Conservation (phyloP, 2,797 vertebrate genomes). For the Pempheris klunzingeri region DNA sequence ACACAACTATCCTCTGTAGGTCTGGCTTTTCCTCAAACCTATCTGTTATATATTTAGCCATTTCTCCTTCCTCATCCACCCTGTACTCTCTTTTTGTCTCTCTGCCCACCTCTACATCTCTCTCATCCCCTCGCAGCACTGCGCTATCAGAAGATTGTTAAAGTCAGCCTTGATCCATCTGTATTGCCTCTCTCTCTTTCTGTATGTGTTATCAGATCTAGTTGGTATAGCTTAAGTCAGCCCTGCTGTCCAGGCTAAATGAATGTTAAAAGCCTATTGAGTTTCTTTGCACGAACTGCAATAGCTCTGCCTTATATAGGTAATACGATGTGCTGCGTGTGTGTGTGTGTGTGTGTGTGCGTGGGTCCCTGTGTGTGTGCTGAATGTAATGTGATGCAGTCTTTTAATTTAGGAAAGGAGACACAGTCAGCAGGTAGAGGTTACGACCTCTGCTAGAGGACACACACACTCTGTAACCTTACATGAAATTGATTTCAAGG, state of each 20-base stretch:
- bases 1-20: conserved; percentile 25
- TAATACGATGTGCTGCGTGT: conserved; percentile 73
- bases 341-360: conserved; percentile 30
- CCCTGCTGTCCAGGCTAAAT: conserved; percentile 66
- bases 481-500: conserved; percentile 72
- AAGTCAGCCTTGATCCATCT: conserved; percentile 53
- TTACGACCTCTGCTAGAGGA: conserved; percentile 71
- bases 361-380: conserved; percentile 28
- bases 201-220: conserved; percentile 62
- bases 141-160: conserved; percentile 22
- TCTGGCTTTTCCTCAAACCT: conserved; percentile 20
- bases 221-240: conserved; percentile 59
- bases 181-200: conserved; percentile 5
- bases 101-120: conserved; percentile 43
- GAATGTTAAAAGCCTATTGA: conserved; percentile 81
- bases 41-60: conserved; percentile 58
- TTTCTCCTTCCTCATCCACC: conserved; percentile 28
- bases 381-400: conserved; percentile 76
- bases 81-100: conserved; percentile 30
- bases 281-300: conserved; percentile 70
- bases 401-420: conserved; percentile 78
- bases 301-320: conserved; percentile 65
- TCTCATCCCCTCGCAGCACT: conserved; percentile 17
- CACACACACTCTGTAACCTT: conserved; percentile 40
- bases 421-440: conserved; percentile 79